These are phyloP conservation scores for Acrocephalus scirpaceus DNA, from an alignment of 2,797 vertebrate species.

Conservation along the genomic window DNA sequence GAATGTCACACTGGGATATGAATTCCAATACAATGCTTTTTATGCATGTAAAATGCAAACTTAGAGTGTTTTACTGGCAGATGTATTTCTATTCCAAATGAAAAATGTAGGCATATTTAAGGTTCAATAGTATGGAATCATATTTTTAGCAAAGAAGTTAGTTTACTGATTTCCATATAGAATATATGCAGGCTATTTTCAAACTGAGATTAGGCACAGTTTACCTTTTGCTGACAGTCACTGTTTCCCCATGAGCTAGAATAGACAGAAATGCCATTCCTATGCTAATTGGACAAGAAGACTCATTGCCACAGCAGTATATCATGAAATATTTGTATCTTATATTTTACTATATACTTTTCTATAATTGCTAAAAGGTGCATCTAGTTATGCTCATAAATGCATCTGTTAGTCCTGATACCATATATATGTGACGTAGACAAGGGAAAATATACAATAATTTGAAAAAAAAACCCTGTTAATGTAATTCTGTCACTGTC, in stretches of 20 bases:
- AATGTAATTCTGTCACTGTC: neutral
- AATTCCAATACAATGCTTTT: neutral
- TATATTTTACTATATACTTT: slow-evolving; percentile 2
- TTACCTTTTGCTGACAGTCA: slow-evolving; percentile 60
- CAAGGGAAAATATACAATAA: neutral
- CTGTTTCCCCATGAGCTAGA: slow-evolving; percentile 22
- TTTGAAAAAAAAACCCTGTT: neutral
- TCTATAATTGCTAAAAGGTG: neutral
- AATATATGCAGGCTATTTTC: slow-evolving; percentile 44
- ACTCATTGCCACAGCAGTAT: slow-evolving; percentile 16
- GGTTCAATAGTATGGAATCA: neutral
- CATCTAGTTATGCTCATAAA: slow-evolving; percentile 10
- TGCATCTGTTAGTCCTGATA: neutral
- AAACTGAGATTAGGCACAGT: slow-evolving; percentile 43
- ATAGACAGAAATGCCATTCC: slow-evolving; percentile 31
- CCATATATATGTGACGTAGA: neutral
- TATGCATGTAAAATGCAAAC: neutral
- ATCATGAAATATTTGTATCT: neutral
- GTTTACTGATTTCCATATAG: slow-evolving; percentile 44
- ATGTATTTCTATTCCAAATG: neutral
- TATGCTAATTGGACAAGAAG: slow-evolving; percentile 40
- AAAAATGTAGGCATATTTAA: slow-evolving; percentile 24
- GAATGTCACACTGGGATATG: neutral
- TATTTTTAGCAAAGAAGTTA: slow-evolving; percentile 50
- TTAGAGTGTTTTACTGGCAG: neutral